These are phyloP conservation scores for Limnothrissa miodon DNA, from an alignment of 2,113 vertebrate species.

Conservation along the genomic window DNA sequence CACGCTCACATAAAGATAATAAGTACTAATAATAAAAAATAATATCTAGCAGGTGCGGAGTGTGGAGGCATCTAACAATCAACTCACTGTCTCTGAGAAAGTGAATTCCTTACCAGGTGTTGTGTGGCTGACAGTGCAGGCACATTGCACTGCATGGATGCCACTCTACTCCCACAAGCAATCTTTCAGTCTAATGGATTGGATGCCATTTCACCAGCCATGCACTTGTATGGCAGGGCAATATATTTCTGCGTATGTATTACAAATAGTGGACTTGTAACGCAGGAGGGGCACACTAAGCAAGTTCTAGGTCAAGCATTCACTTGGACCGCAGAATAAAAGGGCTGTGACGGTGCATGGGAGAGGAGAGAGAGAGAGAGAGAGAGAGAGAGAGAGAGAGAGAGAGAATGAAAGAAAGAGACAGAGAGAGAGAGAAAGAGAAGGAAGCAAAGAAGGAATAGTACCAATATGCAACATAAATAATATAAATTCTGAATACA, in stretches of 20 bases:
- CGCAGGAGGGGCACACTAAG: slow-evolving; percentile 4
- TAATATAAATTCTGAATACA: not conserved
- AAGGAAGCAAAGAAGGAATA: not conserved
- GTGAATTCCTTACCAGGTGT: slow-evolving; percentile 54
- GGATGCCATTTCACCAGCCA: slow-evolving; percentile 33
- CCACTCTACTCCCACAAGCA: slow-evolving; percentile 29
- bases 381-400: too few relatives aligned
- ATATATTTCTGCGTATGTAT: slow-evolving; percentile 23
- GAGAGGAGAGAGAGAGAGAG: too few relatives aligned
- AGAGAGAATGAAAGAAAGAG: too few relatives aligned
- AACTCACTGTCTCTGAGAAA: slow-evolving; percentile 37
- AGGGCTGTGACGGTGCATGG: not conserved
- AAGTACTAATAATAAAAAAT: slow-evolving; percentile 23
- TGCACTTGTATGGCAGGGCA: slow-evolving; percentile 39
- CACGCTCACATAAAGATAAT: slow-evolving; percentile 2
- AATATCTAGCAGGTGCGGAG: not conserved
- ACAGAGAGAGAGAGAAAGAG: not conserved
- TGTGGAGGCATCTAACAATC: not conserved
- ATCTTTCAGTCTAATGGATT: slow-evolving; percentile 58
- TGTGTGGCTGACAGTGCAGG: slow-evolving; percentile 60
- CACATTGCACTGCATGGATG: slow-evolving; percentile 7
- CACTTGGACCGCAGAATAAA: not conserved
- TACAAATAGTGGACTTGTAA: slow-evolving; percentile 29
- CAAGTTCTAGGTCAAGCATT: not conserved
- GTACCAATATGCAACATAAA: not conserved